Percentiles rank a stretch among this genome's conserved stretches.
These are phyloP conservation scores for Amphipyra tragopoginis DNA, from an alignment of 2,888 invertebrate genomes.

Conservation along the genomic window DNA sequence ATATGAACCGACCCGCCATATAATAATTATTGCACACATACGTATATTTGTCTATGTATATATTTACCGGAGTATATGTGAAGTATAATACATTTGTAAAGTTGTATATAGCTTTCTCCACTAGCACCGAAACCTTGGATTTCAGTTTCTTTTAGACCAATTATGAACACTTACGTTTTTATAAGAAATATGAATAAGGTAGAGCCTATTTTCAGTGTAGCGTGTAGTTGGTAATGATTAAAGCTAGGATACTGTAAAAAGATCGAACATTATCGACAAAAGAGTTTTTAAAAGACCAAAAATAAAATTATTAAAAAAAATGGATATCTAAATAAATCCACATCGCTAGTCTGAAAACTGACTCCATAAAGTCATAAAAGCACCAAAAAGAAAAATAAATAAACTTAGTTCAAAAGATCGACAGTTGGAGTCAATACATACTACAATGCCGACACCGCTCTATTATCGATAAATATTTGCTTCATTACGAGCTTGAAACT, in stretches of 20 bases:
- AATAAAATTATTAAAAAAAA: too few relatives aligned
- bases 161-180: slow-evolving; percentile 84
- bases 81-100: slow-evolving; percentile 61
- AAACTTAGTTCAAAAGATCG: slow-evolving; percentile 42
- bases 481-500: too few relatives aligned
- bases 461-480: slow-evolving; percentile 8
- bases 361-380: slow-evolving; percentile 23
- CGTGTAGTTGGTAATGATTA: neutral
- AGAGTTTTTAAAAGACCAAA: too few relatives aligned
- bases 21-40: slow-evolving; percentile 58
- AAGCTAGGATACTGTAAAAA: too few relatives aligned
- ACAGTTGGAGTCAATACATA: slow-evolving; percentile 31
- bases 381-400: slow-evolving; percentile 46
- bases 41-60: slow-evolving; percentile 56
- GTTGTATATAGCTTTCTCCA: slow-evolving; percentile 68
- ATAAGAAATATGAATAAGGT: slow-evolving; percentile 52
- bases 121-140: slow-evolving; percentile 84
- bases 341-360: slow-evolving; percentile 29
- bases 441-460: slow-evolving; percentile 17
- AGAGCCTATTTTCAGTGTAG: slow-evolving; percentile 19
- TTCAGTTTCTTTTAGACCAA: slow-evolving; percentile 80
- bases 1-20: slow-evolving; percentile 17
- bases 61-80: slow-evolving; percentile 52
- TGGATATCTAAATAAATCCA: neutral
- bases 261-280: too few relatives aligned